Base-by-base conservation (phyloP, 1,140 invertebrate genomes). In the Cataglyphis hispanica region DNA sequence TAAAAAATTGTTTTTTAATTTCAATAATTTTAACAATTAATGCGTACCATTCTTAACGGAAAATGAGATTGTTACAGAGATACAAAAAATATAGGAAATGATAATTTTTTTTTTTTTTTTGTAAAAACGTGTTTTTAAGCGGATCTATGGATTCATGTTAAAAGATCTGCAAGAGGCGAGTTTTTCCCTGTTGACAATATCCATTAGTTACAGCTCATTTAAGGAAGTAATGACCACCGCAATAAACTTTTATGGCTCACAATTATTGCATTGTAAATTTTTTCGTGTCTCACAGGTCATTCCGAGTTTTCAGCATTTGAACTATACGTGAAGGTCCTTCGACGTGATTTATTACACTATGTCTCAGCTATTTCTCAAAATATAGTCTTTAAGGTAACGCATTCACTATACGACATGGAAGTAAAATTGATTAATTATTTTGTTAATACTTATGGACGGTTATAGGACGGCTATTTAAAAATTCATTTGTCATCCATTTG, bases 191-290 rank as follows among this genome's bases (percentile, higher is more conserved):
- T 91, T 93, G 2, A 90, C 90, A 89, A 92, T 93, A 93, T 91
- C 88, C 90, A 87, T 92, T 85, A 88, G 87, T 92, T 85, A 88
- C 76, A 72, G 87, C 63, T 77, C 63, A 66, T 89, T 91, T 90
- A 63, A 85, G 85, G 84, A 86, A 84, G 78, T 91, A 91, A 91
- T 91, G 88, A 76, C 84, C 10, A 75, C 75, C 58, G 88, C 78
- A 93, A 94, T 93, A 94, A 94, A 94, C 69, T 89, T 93, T 92
- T 94, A 93, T 75, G 91, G 84, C 86, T 78, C 63, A 72, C 86
- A 91, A 93, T 93, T 93, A 92, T 91, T 90, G 86, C 85, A 88
- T 77, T 87, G 87, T 81, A 84, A 93, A 92, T 91, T 85, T 93
- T 93, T 94, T 89, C 92, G 87, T 67, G 27, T 13, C 0, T 31